Evolutionary conservation across 92 coral and sea anemone genomes (phyloP).

Genomic region (Porites lobata): DNA sequence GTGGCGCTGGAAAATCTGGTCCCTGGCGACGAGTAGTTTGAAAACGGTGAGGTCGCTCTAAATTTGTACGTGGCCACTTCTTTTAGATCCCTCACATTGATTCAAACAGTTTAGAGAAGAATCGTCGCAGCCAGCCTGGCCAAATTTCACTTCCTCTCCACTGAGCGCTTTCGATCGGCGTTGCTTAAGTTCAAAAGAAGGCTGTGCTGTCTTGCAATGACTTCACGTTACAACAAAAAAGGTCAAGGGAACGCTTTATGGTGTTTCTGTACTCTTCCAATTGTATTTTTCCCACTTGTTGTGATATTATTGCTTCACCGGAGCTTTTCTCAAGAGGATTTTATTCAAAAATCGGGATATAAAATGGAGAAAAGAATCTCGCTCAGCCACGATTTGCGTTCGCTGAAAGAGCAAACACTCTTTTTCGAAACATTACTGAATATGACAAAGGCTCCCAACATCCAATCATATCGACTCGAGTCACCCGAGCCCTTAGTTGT

Average conservation of each 20-base stretch:
- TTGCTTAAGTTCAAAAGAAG: background rate
- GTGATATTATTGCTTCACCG: conserved; percentile 41
- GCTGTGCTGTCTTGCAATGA: conserved; percentile 21
- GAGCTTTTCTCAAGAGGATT: conserved; percentile 40
- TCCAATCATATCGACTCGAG: background rate
- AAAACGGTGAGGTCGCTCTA: too few species aligned
- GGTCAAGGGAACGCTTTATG: conserved; percentile 8
- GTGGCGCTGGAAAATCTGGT: too few species aligned
- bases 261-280: conserved; percentile 40
- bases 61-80: too few species aligned
- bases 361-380: background rate
- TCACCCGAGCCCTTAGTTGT: background rate
- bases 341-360: conserved; percentile 25
- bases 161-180: background rate
- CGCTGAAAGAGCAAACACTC: conserved; percentile 36
- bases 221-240: conserved; percentile 32
- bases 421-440: conserved; percentile 51
- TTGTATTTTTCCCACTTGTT: conserved; percentile 25
- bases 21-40: too few species aligned
- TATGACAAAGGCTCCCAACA: conserved; percentile 33
- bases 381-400: conserved; percentile 8
- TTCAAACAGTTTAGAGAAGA: too few species aligned
- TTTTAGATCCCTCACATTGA: too few species aligned
- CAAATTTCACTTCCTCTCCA: background rate
- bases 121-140: background rate